Evolutionary conservation across 2,113 vertebrate genomes (phyloP), one percentile per base, ranked within the genome.

Genomic region (Microtus montanus): DNA sequence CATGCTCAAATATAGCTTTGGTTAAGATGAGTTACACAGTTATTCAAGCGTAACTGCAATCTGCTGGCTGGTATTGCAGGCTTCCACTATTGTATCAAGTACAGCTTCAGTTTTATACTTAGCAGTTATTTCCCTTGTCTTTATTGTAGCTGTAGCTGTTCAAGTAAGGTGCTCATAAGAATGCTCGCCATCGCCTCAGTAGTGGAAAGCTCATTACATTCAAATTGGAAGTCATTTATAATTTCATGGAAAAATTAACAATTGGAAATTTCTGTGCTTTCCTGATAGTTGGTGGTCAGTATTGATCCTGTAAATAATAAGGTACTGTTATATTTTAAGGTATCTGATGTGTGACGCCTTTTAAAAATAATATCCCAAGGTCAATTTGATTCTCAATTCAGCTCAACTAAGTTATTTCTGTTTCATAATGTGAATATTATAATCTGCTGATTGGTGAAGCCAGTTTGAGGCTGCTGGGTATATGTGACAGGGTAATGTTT

Each of bases 181-280:
- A 26, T 63, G 47, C 7, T 47, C 61, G 3, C 77, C 3, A 49
- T 71, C 5, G 24, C 38, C 38, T 94, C 15, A 11, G 20, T 88
- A 90, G 83, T 93, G 41, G 92, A 14, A 64, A 84, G 7, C 41
- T 30, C 77, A 87, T 86, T 77, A 47, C 52, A 47, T 2, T 93
- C 47, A 61, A n/a, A 20, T 91, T 91, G 74, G 75, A 93, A 90
- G 87, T 89, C 35, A 74, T 49, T 94, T 94, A 90, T 64, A 94
- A 89, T 89, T 73, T 28, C 10, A 6, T 90, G 47, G 87, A 87
- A 90, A 71, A 64, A 70, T 70, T 38, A 44, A 58, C 10, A 75
- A 30, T 75, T 13, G 33, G 17, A 91, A 87, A 89, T 79, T 90
- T 83, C 9, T 52, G n/a, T n/a, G 74, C 30, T 11, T 90, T 88